A percentile compares a stretch with the other conserved stretches of the same genome.
These are phyloP conservation scores for Phaethornis superciliosus DNA, from an alignment of 2,113 vertebrate genomes.

Conservation along the genomic window DNA sequence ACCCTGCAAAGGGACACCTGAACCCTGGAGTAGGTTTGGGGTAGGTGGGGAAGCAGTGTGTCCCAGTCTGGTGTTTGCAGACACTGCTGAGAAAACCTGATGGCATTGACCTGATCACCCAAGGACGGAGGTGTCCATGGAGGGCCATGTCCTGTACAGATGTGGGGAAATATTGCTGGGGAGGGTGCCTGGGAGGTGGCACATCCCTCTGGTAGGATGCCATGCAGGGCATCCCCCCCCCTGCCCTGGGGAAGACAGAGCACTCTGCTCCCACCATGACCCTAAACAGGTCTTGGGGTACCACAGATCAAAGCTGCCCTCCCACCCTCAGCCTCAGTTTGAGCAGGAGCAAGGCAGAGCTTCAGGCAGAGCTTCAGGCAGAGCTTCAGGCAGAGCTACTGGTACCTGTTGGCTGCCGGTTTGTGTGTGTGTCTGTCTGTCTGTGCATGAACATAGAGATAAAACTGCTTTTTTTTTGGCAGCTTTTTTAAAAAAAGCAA, in stretches of 20 bases:
- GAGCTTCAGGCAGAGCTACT: not conserved
- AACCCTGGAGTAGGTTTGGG: not conserved
- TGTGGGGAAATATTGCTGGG: not conserved
- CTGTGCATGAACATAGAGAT: not conserved
- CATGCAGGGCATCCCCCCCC: not conserved
- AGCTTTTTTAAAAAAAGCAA: not conserved
- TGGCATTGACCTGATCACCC: not conserved
- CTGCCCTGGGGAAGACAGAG: not conserved
- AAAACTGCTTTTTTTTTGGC: not conserved
- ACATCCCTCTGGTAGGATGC: not conserved
- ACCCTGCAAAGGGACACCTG: not conserved
- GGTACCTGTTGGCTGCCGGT: rapidly evolving
- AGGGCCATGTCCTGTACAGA: not conserved
- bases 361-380: not conserved
- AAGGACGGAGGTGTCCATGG: not conserved
- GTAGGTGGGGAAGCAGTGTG: rapidly evolving
- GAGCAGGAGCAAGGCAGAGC: not conserved
- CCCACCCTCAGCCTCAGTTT: not conserved
- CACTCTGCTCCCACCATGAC: rapidly evolving
- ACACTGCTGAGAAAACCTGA: not conserved
- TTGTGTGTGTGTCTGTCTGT: rapidly evolving
- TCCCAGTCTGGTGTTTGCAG: not conserved
- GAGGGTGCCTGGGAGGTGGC: not conserved
- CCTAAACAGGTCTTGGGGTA: not conserved
- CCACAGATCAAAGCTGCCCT: not conserved